Conservation (phyloP, 2,888 invertebrate genomes). For the Spodoptera littoralis region DNA sequence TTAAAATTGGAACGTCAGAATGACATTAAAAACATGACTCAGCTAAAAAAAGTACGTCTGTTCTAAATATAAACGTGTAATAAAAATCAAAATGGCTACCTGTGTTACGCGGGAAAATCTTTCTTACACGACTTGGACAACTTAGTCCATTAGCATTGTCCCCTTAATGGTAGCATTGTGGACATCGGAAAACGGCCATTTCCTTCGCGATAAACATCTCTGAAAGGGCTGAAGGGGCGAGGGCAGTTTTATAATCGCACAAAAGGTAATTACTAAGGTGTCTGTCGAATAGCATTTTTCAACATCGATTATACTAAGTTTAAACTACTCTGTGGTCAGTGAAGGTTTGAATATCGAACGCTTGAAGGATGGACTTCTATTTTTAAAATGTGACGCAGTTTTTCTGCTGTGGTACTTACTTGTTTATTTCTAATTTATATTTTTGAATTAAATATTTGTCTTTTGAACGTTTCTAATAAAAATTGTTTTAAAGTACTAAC, state of each 20-base stretch:
- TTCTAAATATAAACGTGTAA: constrained; percentile 35
- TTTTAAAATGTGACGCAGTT: too few relatives aligned
- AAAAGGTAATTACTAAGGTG: constrained; percentile 80
- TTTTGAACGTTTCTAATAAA: too few relatives aligned
- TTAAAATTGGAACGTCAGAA: neutral
- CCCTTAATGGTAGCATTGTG: constrained; percentile 85
- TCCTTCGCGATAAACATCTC: constrained; percentile 88
- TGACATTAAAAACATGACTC: constrained; percentile 32
- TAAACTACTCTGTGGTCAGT: constrained; percentile 41
- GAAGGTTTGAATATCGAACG: constrained; percentile 32
- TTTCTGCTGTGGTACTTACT: too few relatives aligned
- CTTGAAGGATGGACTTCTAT: neutral
- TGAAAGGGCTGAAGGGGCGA: constrained; percentile 87
- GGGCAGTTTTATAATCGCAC: constrained; percentile 77
- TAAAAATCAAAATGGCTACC: constrained; percentile 46
- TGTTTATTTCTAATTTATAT: neutral
- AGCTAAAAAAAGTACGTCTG: constrained; percentile 15
- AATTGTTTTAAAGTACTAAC: too few relatives aligned
- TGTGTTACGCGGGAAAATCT: constrained; percentile 49
- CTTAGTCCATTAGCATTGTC: constrained; percentile 85
- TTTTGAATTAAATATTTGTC: neutral
- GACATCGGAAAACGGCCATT: constrained; percentile 88
- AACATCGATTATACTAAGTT: constrained; percentile 55
- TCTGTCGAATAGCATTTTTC: constrained; percentile 59
- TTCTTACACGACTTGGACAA: constrained; percentile 66